These are phyloP conservation scores for Pelecanus crispus DNA, from an alignment of 2,113 vertebrate genomes.

Conservation along the genomic window DNA sequence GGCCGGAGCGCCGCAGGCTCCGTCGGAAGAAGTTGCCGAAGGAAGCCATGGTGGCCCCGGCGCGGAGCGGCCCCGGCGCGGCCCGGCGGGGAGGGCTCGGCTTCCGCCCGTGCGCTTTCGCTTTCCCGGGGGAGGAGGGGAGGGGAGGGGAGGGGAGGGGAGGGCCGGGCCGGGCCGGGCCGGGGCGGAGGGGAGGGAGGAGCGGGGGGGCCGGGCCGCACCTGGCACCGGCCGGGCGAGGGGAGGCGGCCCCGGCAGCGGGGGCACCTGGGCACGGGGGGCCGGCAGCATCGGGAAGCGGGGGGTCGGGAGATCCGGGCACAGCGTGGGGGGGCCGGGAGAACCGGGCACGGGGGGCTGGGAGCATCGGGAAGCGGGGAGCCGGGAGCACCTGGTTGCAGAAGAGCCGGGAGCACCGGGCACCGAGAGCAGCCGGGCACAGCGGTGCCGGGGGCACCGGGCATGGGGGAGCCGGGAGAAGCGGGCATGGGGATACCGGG, in stretches of 20 bases:
- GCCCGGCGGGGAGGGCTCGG: neutral
- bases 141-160: too few relatives aligned
- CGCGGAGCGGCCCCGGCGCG: neutral
- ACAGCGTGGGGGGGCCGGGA: neutral
- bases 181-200: neutral
- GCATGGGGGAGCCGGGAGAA: neutral
- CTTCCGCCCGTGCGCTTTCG: slow-evolving; percentile 6
- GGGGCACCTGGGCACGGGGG: too few relatives aligned
- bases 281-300: neutral
- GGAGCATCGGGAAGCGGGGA: too few relatives aligned
- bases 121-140: neutral
- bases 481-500: too few relatives aligned
- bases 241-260: neutral
- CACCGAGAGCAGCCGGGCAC: neutral
- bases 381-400: neutral
- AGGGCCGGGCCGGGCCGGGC: neutral
- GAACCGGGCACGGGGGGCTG: accelerated
- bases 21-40: slow-evolving; percentile 30
- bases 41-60: slow-evolving; percentile 47
- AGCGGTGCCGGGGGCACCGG: neutral
- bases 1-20: slow-evolving; percentile 45
- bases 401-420: too few relatives aligned
- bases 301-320: too few relatives aligned
- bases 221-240: neutral
- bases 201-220: neutral